A percentile compares a stretch with the other conserved stretches of the same genome.
Conservation (phyloP, 2,888 invertebrate species). For the Microctonus hyperodae region DNA sequence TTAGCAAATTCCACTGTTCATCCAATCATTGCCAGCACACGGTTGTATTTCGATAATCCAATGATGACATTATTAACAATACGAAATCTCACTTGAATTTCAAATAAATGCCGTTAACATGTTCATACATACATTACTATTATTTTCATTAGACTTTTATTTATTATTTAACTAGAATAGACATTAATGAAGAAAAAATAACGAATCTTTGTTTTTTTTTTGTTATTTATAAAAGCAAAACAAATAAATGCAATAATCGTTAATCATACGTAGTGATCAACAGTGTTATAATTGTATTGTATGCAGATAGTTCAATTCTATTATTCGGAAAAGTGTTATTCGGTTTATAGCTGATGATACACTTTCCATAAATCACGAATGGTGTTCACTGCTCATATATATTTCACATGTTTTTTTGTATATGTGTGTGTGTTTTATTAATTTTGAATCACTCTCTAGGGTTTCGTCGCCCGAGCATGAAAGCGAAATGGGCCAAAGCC, state of each 20-base stretch:
- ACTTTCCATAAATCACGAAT: background rate
- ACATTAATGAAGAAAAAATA: background rate
- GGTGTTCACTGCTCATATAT: background rate
- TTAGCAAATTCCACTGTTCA: constrained; percentile 25
- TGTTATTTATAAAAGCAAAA: background rate
- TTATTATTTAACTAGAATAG: background rate
- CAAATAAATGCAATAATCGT: background rate
- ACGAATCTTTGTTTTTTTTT: background rate
- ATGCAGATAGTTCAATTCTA: background rate
- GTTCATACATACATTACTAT: background rate
- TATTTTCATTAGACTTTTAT: background rate
- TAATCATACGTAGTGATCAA: background rate
- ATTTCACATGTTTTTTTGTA: background rate
- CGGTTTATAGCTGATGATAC: background rate
- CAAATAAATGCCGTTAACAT: background rate
- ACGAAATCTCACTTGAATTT: background rate
- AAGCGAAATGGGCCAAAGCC: background rate
- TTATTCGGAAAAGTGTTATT: background rate
- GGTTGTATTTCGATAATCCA: background rate
- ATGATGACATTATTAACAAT: background rate
- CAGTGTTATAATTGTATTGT: background rate
- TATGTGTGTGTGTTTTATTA: background rate
- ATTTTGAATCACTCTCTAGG: constrained; percentile 7
- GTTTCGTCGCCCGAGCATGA: background rate
- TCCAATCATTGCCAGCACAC: constrained; percentile 23